Evolutionary conservation across 2,888 invertebrate species (phyloP).

Genomic region (Xylota segnis): DNA sequence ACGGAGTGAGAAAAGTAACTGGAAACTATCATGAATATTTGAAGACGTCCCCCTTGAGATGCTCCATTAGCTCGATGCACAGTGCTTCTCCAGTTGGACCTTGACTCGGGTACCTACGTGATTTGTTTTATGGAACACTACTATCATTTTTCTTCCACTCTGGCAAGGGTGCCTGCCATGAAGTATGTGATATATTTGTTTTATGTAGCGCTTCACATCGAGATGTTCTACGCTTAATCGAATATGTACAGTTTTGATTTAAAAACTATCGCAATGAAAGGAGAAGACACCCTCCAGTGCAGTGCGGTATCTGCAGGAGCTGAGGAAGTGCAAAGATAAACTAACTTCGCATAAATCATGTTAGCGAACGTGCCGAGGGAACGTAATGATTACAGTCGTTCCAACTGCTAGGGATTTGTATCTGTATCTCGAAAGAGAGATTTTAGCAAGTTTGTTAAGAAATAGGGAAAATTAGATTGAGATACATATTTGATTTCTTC

Average conservation of each 20-base stretch:
- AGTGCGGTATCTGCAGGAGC: not conserved
- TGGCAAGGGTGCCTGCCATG: conserved; percentile 15
- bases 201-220: conserved; percentile 9
- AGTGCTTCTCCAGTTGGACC: not conserved
- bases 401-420: not conserved
- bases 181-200: conserved; percentile 29
- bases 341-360: conserved; percentile 48
- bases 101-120: conserved; percentile 39
- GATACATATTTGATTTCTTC: not conserved
- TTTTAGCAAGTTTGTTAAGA: conserved; percentile 12
- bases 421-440: not conserved
- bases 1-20: conserved; percentile 41
- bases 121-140: conserved; percentile 52
- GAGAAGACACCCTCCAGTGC: not conserved
- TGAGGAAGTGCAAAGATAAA: conserved; percentile 15
- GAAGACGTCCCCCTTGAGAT: conserved; percentile 28
- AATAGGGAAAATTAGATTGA: conserved; percentile 10
- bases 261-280: conserved; percentile 17
- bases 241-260: conserved; percentile 40
- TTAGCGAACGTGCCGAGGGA: conserved; percentile 42
- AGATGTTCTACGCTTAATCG: conserved; percentile 23
- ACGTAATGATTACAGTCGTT: conserved; percentile 13
- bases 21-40: conserved; percentile 58
- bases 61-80: conserved; percentile 23
- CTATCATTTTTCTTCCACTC: conserved; percentile 32